phyloP scores from a whole-genome alignment of 2,113 vertebrate species.

The Pachycephala philippinensis region DNA sequence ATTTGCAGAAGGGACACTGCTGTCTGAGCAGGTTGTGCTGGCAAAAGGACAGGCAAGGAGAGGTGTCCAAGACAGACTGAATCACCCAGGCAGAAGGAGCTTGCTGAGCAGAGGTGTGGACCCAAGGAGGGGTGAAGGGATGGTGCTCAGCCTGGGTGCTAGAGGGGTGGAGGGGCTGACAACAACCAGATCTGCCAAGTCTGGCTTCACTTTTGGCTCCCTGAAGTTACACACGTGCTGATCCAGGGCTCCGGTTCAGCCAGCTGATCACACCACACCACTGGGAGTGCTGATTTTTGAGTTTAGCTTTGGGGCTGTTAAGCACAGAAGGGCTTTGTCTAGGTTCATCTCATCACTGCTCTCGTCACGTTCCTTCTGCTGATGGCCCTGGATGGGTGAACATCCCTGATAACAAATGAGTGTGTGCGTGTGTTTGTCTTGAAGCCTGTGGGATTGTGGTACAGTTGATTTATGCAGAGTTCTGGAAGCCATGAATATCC shows the following conservation, averaged over 20 bases:
- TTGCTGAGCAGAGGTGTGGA: fast-evolving
- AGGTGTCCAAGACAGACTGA: neutral
- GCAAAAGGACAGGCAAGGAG: neutral
- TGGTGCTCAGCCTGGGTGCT: neutral
- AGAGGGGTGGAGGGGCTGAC: neutral
- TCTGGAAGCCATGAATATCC: slow-evolving; percentile 51
- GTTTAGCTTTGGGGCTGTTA: neutral
- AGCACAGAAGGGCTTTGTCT: neutral
- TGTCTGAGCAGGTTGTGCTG: fast-evolving
- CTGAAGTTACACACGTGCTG: neutral
- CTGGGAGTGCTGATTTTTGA: neutral
- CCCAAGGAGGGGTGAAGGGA: neutral
- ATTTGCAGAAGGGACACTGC: fast-evolving
- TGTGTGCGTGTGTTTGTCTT: neutral
- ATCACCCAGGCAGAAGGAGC: neutral
- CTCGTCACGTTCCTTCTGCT: neutral
- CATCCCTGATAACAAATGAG: neutral
- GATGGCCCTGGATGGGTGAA: neutral
- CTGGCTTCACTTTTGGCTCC: neutral
- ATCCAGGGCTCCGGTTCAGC: neutral
- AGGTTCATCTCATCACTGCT: neutral
- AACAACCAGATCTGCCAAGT: neutral
- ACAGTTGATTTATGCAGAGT: slow-evolving; percentile 56
- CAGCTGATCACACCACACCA: neutral
- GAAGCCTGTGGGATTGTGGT: slow-evolving; percentile 32